Base-by-base conservation (phyloP, 2,888 invertebrate genomes). In the Acronicta leporina region DNA sequence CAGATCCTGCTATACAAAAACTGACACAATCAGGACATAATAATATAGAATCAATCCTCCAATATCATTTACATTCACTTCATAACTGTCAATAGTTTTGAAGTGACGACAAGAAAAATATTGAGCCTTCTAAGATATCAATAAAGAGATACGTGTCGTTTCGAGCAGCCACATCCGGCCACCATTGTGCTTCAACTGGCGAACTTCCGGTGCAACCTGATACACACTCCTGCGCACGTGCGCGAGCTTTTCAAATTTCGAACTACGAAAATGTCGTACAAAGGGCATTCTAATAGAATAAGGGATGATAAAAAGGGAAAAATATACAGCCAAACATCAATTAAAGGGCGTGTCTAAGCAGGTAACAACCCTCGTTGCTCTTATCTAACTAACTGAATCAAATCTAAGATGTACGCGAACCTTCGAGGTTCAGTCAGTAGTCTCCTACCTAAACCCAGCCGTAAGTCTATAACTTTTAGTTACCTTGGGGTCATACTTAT, bases 161-260 rank as follows among this genome's bases (percentile, higher is more conserved):
- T 91, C 86, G 86, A 94, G 94, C 90, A 88, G 92, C 94, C 94
- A 94, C 94, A 92, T 94, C 94, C 94, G 92, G 92, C 85, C 79
- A 80, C 89, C 89, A 94, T 94, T 94, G 92, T 94, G 87, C 88
- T 88, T 88, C 89, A 86, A 87, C 89, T 84, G 86, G 84, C 83
- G 80, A 83, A 82, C 90, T 94, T 94, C 94, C 94, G 94, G 92
- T 85, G 92, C 91, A 94, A 94, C 94, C 89, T 93, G 94, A 94
- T 93, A 92, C 90, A 86, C 89, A 92, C 94, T 94, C 94, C 89
- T 89, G 94, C 94, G 94, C 94, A 94, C 94, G 94, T 94, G 94
- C 94, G 94, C 89, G 84, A 88, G 89, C 92, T 92, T 93, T 92
- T 91, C 90, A 90, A 90, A 91, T 86, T 86, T 88, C 80, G 77